Percentiles rank a stretch among this genome's conserved stretches.
These are phyloP conservation scores for Coturnix japonica DNA, from an alignment of 2,113 vertebrate genomes.

Conservation along the genomic window DNA sequence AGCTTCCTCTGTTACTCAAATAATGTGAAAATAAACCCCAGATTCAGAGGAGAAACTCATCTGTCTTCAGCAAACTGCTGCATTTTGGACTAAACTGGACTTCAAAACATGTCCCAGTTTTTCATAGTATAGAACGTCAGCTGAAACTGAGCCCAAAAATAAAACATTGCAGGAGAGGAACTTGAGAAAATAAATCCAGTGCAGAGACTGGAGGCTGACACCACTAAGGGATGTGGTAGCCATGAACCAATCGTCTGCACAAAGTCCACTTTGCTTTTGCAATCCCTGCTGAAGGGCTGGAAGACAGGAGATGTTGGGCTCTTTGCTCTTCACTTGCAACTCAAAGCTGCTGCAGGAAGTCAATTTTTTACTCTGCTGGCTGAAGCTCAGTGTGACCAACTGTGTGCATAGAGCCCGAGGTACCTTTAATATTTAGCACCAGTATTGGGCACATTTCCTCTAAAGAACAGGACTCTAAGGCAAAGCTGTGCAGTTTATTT, in stretches of 20 bases:
- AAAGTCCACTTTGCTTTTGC: slow-evolving; percentile 22
- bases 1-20: neutral
- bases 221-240: neutral
- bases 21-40: neutral
- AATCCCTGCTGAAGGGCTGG: neutral
- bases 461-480: fast-evolving
- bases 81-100: neutral
- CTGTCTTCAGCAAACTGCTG: neutral
- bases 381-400: neutral
- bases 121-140: neutral
- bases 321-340: neutral
- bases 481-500: neutral
- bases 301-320: neutral
- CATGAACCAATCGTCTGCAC: neutral
- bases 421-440: neutral
- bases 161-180: neutral
- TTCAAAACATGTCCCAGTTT: neutral
- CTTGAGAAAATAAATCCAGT: neutral
- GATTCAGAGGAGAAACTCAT: neutral
- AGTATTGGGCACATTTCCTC: fast-evolving
- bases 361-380: neutral
- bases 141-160: neutral
- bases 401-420: neutral
- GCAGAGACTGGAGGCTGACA: neutral
- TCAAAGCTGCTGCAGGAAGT: neutral